A percentile compares a stretch with the other conserved stretches of the same genome.
phyloP scores from a whole-genome alignment of 2,888 invertebrate genomes.

The Parthenolecanium corni region DNA sequence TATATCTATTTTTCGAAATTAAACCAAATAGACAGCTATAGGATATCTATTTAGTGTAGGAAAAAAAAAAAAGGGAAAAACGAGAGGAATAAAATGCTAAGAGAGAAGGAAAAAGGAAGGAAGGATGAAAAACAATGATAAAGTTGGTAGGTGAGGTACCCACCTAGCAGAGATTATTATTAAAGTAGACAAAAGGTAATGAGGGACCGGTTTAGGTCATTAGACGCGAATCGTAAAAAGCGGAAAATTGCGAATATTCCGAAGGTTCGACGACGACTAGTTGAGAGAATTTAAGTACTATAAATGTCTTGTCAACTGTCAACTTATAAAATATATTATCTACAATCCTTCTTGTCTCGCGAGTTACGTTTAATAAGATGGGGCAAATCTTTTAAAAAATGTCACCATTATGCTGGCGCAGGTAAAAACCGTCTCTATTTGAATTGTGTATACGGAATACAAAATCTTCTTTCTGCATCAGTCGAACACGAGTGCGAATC shows the following conservation, averaged over 20 bases:
- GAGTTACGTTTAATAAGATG: not conserved
- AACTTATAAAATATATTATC: constrained; percentile 10
- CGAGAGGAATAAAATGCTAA: no score
- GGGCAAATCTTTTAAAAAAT: not conserved
- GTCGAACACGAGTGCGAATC: no score
- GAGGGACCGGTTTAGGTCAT: not conserved
- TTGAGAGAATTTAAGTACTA: constrained; percentile 2
- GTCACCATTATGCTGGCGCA: not conserved
- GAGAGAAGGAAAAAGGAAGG: not conserved
- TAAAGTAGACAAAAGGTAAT: constrained; percentile 2
- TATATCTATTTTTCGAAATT: no score
- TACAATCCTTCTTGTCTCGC: not conserved
- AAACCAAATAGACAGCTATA: no score
- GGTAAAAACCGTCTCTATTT: not conserved
- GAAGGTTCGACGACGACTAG: not conserved
- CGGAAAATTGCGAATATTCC: constrained; percentile 9
- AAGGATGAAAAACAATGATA: not conserved
- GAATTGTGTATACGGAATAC: no score
- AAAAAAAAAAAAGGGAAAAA: no score
- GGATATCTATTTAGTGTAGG: no score
- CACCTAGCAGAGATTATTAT: no score
- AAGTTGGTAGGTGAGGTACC: not conserved
- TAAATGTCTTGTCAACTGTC: constrained; percentile 10
- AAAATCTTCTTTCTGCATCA: no score
- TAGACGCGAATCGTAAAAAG: constrained; percentile 2